These are phyloP conservation scores for Gobionotothen gibberifrons DNA, from an alignment of 2,797 vertebrate genomes.

Conservation along the genomic window DNA sequence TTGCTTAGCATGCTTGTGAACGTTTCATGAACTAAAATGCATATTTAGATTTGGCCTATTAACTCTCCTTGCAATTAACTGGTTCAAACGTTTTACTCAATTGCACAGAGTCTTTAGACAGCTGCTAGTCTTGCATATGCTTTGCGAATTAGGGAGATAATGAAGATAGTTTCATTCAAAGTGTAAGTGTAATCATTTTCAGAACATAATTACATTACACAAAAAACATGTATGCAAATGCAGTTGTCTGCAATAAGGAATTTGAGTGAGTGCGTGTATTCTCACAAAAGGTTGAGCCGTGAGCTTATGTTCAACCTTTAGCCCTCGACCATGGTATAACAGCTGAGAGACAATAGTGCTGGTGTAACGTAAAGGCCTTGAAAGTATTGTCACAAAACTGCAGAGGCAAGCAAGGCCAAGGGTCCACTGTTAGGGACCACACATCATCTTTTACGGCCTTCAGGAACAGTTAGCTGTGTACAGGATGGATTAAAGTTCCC, in stretches of 20 bases:
- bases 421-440: slow-evolving; percentile 67
- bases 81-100: slow-evolving; percentile 51
- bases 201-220: neutral
- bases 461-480: slow-evolving; percentile 35
- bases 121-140: slow-evolving; percentile 53
- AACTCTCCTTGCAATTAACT: slow-evolving; percentile 64
- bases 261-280: slow-evolving; percentile 14
- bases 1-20: slow-evolving; percentile 33
- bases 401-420: slow-evolving; percentile 81
- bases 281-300: slow-evolving; percentile 1
- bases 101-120: slow-evolving; percentile 41
- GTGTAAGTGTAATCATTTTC: slow-evolving; percentile 30
- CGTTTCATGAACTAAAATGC: slow-evolving; percentile 58
- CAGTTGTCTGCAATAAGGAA: neutral
- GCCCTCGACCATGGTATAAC: slow-evolving; percentile 43
- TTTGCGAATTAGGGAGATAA: slow-evolving; percentile 47
- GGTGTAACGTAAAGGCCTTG: slow-evolving; percentile 81
- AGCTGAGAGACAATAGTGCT: slow-evolving; percentile 60
- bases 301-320: slow-evolving; percentile 30
- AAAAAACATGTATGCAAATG: slow-evolving; percentile 2
- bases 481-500: slow-evolving; percentile 37
- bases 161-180: slow-evolving; percentile 10
- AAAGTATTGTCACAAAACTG: slow-evolving; percentile 81
- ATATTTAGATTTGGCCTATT: slow-evolving; percentile 67
- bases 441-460: slow-evolving; percentile 72